Evolutionary conservation across 2,888 invertebrate genomes (phyloP).

Genomic region (Diarsia rubi): DNA sequence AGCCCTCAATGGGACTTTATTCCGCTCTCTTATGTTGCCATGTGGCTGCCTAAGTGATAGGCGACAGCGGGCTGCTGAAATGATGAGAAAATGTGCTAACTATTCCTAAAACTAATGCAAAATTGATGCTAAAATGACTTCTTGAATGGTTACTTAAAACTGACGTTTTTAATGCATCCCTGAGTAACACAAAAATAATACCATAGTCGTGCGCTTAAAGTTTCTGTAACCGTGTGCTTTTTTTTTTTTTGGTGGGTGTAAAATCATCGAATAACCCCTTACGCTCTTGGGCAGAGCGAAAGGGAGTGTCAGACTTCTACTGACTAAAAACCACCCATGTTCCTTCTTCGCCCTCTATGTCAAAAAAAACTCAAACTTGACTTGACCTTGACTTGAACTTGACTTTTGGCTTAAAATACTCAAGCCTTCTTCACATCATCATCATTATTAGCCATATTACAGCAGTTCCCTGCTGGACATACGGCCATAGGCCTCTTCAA

Average conservation of each 20-base stretch:
- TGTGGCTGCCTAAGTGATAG: neutral
- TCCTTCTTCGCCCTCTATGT: no score
- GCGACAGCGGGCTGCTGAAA: conserved; percentile 22
- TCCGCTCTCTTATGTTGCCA: conserved; percentile 28
- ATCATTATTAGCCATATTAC: neutral
- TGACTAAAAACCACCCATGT: no score
- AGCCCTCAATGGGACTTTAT: conserved; percentile 62
- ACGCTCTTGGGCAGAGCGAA: no score
- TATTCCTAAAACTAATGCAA: neutral
- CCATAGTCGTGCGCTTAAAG: neutral
- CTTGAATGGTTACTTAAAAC: neutral
- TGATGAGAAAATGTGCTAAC: neutral
- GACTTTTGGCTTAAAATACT: neutral
- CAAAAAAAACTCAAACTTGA: no score
- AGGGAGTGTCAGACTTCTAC: no score
- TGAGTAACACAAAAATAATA: neutral
- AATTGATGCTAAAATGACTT: neutral
- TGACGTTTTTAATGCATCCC: neutral
- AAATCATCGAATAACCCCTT: no score
- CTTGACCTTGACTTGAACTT: no score
- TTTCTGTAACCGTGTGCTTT: no score
- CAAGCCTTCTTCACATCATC: neutral
- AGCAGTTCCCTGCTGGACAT: neutral
- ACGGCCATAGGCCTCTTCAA: neutral
- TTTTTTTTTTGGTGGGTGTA: no score